Evolutionary conservation across 2,797 vertebrate genomes (phyloP).

Genomic region (Taenioides sp.): DNA sequence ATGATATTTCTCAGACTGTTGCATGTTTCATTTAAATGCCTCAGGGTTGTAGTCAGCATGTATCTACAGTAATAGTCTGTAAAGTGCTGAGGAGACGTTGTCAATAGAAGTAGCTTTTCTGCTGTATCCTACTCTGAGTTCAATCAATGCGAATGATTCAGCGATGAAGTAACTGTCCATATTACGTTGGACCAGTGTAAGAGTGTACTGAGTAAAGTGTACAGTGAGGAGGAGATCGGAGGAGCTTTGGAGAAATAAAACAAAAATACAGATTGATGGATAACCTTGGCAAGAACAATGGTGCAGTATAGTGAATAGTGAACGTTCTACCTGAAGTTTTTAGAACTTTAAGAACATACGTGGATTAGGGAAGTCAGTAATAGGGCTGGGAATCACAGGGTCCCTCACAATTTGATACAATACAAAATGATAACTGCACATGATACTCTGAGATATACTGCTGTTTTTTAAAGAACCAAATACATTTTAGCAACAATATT

Average conservation of each 20-base stretch:
- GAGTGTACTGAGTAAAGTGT: neutral
- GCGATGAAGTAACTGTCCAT: conserved; percentile 8
- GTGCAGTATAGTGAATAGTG: too few species aligned
- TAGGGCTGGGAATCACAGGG: too few species aligned
- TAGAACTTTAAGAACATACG: too few species aligned
- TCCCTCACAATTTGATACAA: too few species aligned
- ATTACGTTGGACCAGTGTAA: neutral
- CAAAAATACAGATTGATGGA: neutral
- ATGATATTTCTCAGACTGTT: neutral
- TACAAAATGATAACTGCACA: too few species aligned
- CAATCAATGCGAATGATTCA: conserved; percentile 5
- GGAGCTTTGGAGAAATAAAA: conserved; percentile 8
- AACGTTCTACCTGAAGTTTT: too few species aligned
- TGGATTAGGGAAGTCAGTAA: too few species aligned
- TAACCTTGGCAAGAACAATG: neutral
- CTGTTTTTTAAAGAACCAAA: too few species aligned
- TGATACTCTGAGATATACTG: too few species aligned
- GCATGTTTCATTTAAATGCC: neutral
- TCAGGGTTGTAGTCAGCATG: neutral
- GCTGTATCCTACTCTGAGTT: neutral
- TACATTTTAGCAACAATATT: too few species aligned
- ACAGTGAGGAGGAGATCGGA: neutral
- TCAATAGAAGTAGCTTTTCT: neutral
- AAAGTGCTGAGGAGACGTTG: neutral
- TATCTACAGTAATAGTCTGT: too few species aligned